A percentile compares a stretch with the other conserved stretches of the same genome.
Conservation (phyloP, 2,888 invertebrate genomes). For the Pyrochroa serraticornis region DNA sequence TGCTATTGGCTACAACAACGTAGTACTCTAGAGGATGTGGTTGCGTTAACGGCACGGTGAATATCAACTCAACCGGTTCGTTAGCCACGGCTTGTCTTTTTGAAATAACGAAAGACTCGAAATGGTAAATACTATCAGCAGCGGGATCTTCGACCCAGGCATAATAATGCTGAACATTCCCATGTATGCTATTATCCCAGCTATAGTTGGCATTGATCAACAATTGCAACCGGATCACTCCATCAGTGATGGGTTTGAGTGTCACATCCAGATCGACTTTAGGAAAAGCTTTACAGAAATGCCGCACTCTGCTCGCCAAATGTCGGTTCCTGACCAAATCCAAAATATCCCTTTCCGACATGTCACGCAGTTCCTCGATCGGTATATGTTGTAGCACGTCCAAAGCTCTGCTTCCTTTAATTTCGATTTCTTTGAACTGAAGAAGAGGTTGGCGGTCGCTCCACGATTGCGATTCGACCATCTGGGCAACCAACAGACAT, state of each 20-base stretch:
- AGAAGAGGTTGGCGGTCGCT: conserved; percentile 82
- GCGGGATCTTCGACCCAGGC: conserved; percentile 98
- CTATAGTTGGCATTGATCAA: conserved; percentile 74
- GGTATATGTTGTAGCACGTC: conserved; percentile 74
- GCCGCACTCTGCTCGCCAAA: conserved; percentile 77
- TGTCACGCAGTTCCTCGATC: conserved; percentile 80
- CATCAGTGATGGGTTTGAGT: conserved; percentile 95
- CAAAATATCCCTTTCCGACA: conserved; percentile 88
- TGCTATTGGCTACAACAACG: conserved; percentile 85
- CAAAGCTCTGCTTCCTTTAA: conserved; percentile 80
- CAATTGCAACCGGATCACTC: conserved; percentile 83
- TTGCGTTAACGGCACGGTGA: conserved; percentile 94
- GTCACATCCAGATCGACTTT: conserved; percentile 79
- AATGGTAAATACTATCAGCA: conserved; percentile 93
- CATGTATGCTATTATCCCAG: conserved; percentile 91
- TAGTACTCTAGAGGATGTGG: conserved; percentile 92
- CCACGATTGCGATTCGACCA: conserved; percentile 94
- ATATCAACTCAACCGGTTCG: conserved; percentile 83
- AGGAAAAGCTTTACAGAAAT: conserved; percentile 87
- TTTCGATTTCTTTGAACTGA: conserved; percentile 80
- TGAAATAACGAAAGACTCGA: conserved; percentile 83
- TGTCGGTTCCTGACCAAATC: conserved; percentile 76
- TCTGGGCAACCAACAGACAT: conserved; percentile 86
- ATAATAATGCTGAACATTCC: conserved; percentile 87
- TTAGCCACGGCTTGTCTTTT: conserved; percentile 59